Conservation (phyloP, 2,888 invertebrate species). For the Eupeodes latifasciatus region DNA sequence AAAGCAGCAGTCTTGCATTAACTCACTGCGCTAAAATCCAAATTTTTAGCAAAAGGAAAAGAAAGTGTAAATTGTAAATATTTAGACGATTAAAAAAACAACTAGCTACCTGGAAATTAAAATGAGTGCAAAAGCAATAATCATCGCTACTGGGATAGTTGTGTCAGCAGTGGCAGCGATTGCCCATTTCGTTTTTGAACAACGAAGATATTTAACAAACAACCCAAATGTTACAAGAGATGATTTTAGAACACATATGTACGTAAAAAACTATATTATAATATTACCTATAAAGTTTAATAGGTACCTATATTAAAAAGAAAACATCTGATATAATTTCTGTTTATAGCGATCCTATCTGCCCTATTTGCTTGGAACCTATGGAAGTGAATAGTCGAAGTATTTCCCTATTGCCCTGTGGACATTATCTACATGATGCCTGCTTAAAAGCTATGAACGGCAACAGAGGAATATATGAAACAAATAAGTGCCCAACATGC, state of each 20-base stretch:
- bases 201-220: constrained; percentile 3
- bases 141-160: neutral
- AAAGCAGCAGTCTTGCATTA: no score
- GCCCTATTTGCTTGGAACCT: constrained; percentile 19
- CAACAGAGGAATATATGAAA: neutral
- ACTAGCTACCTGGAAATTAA: no score
- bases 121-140: neutral
- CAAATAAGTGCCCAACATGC: constrained; percentile 17
- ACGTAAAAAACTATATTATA: neutral
- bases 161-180: neutral
- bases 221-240: constrained; percentile 2
- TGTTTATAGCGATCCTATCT: neutral
- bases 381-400: neutral
- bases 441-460: constrained; percentile 17
- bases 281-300: no score
- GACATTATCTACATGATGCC: constrained; percentile 11
- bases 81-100: no score
- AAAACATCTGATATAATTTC: neutral
- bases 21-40: no score
- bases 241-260: constrained; percentile 8
- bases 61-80: no score
- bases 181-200: neutral
- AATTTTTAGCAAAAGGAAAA: no score
- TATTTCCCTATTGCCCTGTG: constrained; percentile 18
- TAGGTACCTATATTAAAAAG: neutral